Evolutionary conservation across 1,140 invertebrate genomes (phyloP).

Genomic region (Hylyphantes graminicola): DNA sequence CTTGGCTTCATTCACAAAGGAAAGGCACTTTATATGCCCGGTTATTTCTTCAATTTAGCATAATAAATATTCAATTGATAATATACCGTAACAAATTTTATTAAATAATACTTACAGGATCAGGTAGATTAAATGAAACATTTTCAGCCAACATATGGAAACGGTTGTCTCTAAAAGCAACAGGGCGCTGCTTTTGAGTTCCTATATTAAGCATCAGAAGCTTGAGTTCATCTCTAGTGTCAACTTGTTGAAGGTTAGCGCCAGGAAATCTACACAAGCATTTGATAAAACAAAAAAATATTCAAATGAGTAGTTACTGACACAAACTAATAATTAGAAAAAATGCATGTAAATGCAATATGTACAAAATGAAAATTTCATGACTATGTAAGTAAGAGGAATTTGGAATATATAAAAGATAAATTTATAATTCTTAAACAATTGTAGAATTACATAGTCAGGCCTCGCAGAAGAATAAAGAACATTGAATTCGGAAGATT

Average conservation of each 20-base stretch:
- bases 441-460: too few species aligned
- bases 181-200: slow-evolving; percentile 80
- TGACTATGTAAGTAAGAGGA: too few species aligned
- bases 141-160: slow-evolving; percentile 85
- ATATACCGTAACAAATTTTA: not conserved
- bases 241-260: slow-evolving; percentile 82
- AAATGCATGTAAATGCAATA: too few species aligned
- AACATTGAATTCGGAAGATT: too few species aligned
- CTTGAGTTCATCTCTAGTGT: slow-evolving; percentile 80
- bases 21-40: not conserved
- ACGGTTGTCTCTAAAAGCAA: slow-evolving; percentile 81
- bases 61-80: not conserved
- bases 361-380: too few species aligned
- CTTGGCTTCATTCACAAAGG: too few species aligned
- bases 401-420: too few species aligned
- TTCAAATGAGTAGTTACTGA: not conserved
- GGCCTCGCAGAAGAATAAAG: too few species aligned
- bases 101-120: slow-evolving; percentile 25
- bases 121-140: slow-evolving; percentile 75
- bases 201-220: slow-evolving; percentile 83
- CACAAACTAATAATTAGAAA: not conserved
- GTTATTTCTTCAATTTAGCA: not conserved
- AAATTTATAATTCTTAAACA: too few species aligned
- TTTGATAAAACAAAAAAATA: slow-evolving; percentile 67
- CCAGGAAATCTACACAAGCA: slow-evolving; percentile 85